Evolutionary conservation across 1,140 invertebrate species (phyloP), one percentile per base, ranked within the genome.

Genomic region (Drosophila lowei): DNA sequence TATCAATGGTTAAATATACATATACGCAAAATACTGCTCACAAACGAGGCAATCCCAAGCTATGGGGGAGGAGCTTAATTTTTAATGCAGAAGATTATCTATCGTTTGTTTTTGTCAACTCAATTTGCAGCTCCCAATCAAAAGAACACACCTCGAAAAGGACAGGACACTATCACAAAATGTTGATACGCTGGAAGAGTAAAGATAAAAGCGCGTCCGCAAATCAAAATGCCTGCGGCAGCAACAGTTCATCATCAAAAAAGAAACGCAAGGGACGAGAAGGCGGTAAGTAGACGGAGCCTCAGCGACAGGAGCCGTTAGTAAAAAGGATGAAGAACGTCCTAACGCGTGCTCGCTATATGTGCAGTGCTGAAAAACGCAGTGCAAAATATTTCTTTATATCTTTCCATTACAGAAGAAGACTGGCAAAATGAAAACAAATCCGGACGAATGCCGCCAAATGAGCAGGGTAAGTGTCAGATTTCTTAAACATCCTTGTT

Each of bases 171-270:
- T 30, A 44, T 30, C 56, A 25, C 46, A 78, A 77, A 79, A 93
- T 93, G 93, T 90, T 93, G 79, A 93, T 92, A 62, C 93, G 93
- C 58, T 93, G 93, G 93, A 93, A 93, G 72, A 93, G 92, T 81
- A 93, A 93, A 90, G 93, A 93, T 86, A 93, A 93, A 90, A 92
- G 92, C 80, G 92, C 93, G 47, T 92, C 93, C 63, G 66, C 79
- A 48, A 89, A 83, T 70, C 89, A 90, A 68, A 84, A 77, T 48
- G 61, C 71, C 77, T 68, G 72, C 52, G 76, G 75, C 60, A 77
- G 80, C 68, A 86, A 80, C 55, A 79, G 77, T 47, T 85, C 83
- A 78, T 92, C 92, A 43, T 92, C 92, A 23, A 93, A 93, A 66
- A 93, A 93, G 88, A 93, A 93, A 61, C 93, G 93, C 59, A 93